Conservation (phyloP, 2,797 vertebrate species). For the Spea hammondii region DNA sequence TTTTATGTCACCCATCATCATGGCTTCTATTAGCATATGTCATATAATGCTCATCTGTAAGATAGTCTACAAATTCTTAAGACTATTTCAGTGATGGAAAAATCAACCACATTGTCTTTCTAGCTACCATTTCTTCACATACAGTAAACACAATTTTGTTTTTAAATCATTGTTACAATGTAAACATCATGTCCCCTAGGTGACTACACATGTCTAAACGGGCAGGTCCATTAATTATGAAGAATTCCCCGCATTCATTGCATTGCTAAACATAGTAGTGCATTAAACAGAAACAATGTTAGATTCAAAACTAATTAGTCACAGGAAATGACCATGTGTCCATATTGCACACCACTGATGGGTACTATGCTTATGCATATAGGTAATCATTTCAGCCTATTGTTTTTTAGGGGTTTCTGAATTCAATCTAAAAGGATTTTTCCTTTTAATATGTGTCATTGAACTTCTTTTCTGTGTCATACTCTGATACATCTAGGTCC, state of each 20-base stretch:
- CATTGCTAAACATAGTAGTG: slow-evolving; percentile 3
- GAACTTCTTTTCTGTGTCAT: no score
- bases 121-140: no score
- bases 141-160: no score
- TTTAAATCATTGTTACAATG: neutral
- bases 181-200: neutral
- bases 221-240: neutral
- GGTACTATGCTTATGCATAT: neutral
- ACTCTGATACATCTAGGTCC: no score
- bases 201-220: neutral
- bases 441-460: no score
- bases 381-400: neutral
- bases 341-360: neutral
- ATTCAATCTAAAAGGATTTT: no score
- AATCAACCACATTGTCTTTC: no score
- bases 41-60: no score
- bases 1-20: no score
- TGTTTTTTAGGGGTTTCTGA: neutral
- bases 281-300: neutral
- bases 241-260: neutral
- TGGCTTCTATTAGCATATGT: no score
- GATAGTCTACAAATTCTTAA: no score
- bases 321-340: slow-evolving; percentile 1
- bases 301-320: slow-evolving; percentile 7
- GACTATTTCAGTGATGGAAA: no score